Evolutionary conservation across 2,797 vertebrate genomes (phyloP).

Genomic region (Anguilla megastoma): DNA sequence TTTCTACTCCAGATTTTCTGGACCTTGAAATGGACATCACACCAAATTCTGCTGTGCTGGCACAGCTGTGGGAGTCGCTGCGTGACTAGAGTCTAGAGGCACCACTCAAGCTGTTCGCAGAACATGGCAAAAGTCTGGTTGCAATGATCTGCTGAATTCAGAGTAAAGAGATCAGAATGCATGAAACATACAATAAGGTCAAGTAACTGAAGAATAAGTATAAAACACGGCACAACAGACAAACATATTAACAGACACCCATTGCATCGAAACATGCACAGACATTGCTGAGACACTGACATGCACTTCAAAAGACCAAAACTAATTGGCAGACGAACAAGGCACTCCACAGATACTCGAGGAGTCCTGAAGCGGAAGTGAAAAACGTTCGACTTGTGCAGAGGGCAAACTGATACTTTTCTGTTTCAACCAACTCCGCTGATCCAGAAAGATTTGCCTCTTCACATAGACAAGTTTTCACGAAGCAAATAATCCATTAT

Average conservation of each 20-base stretch:
- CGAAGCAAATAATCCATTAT: background rate
- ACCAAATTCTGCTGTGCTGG: background rate
- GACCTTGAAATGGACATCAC: conserved; percentile 5
- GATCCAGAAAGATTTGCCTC: background rate
- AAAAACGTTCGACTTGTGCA: too few species aligned
- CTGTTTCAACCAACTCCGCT: background rate
- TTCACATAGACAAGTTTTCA: background rate
- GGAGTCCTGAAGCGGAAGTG: too few species aligned
- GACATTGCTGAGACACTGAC: too few species aligned
- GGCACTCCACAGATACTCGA: too few species aligned
- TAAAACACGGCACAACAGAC: too few species aligned
- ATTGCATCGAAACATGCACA: too few species aligned
- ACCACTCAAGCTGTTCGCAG: background rate
- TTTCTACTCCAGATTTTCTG: background rate
- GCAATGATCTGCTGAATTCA: background rate
- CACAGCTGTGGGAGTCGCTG: background rate
- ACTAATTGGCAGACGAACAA: too few species aligned
- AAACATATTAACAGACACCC: too few species aligned
- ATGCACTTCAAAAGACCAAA: too few species aligned
- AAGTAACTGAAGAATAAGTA: background rate
- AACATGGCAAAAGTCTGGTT: background rate
- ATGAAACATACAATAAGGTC: background rate
- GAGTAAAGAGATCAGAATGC: background rate
- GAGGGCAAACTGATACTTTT: background rate
- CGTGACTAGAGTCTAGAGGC: background rate